Evolutionary conservation across 2,888 invertebrate genomes (phyloP).

Genomic region (Ophion ventricosus): DNA sequence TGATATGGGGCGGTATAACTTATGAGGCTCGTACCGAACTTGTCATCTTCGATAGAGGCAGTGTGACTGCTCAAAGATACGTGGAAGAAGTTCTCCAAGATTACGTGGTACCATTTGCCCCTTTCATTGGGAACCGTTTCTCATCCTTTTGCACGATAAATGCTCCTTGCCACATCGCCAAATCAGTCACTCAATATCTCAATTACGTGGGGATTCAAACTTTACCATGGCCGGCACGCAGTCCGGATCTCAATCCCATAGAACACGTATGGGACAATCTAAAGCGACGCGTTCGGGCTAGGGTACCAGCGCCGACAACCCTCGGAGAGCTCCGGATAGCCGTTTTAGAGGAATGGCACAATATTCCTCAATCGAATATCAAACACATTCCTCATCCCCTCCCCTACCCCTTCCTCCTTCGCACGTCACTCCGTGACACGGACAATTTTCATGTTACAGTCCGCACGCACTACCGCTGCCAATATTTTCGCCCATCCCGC

Average conservation of each 20-base stretch:
- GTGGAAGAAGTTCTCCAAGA: not conserved
- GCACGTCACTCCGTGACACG: no score
- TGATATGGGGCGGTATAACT: no score
- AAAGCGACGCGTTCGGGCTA: not conserved
- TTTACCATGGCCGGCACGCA: not conserved
- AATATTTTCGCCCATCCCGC: no score
- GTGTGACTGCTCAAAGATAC: slow-evolving; percentile 5
- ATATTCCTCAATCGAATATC: slow-evolving; percentile 1
- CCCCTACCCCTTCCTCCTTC: no score
- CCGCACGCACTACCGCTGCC: no score
- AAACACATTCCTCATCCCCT: no score
- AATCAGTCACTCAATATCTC: not conserved
- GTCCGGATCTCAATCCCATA: slow-evolving; percentile 18
- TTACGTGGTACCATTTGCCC: not conserved
- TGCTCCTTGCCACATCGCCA: no score
- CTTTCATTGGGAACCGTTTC: not conserved
- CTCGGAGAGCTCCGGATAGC: slow-evolving; percentile 1
- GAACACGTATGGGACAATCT: slow-evolving; percentile 8
- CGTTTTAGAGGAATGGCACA: not conserved
- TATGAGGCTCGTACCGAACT: not conserved
- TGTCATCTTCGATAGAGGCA: no score
- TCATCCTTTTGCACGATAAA: slow-evolving; percentile 10
- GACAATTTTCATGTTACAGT: no score
- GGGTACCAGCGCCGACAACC: not conserved
- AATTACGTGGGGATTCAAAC: not conserved